phyloP scores from a whole-genome alignment of 2,888 invertebrate species.

The Pollenia angustigena region DNA sequence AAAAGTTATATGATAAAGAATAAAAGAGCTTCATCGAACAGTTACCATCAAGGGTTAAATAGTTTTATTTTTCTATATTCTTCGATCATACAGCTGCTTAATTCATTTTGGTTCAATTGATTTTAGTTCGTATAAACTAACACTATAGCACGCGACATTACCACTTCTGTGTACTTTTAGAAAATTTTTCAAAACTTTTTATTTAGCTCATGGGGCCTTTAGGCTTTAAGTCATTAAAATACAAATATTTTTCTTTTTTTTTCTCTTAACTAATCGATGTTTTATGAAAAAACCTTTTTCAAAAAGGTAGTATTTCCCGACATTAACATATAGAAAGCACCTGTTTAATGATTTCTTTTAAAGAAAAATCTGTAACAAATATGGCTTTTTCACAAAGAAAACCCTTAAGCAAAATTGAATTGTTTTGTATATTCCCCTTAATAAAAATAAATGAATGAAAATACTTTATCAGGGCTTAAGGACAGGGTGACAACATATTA shows the following conservation, averaged over 20 bases:
- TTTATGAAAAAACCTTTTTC: conserved; percentile 6
- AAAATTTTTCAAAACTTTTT: neutral
- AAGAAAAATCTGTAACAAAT: conserved; percentile 67
- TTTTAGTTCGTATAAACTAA: conserved; percentile 6
- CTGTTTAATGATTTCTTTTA: conserved; percentile 46
- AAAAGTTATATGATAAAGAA: too few species aligned
- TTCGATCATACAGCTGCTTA: too few species aligned
- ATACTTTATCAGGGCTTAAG: neutral
- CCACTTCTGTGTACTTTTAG: neutral
- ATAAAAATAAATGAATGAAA: neutral
- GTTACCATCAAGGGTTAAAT: too few species aligned
- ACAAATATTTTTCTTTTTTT: neutral
- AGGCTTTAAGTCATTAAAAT: conserved; percentile 52
- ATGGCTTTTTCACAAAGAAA: conserved; percentile 28
- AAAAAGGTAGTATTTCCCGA: conserved; percentile 22
- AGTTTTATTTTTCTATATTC: too few species aligned
- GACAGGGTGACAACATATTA: neutral
- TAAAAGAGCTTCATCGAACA: too few species aligned
- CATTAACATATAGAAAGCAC: conserved; percentile 39
- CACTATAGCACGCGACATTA: conserved; percentile 53
- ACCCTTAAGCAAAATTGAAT: conserved; percentile 17
- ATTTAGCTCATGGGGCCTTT: neutral
- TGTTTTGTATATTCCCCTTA: conserved; percentile 11
- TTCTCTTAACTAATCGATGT: conserved; percentile 39
- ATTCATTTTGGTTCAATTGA: too few species aligned